A percentile compares a stretch with the other conserved stretches of the same genome.
Evolutionary conservation across 2,888 invertebrate genomes (phyloP).

Genomic region (Caenorhabditis angaria): DNA sequence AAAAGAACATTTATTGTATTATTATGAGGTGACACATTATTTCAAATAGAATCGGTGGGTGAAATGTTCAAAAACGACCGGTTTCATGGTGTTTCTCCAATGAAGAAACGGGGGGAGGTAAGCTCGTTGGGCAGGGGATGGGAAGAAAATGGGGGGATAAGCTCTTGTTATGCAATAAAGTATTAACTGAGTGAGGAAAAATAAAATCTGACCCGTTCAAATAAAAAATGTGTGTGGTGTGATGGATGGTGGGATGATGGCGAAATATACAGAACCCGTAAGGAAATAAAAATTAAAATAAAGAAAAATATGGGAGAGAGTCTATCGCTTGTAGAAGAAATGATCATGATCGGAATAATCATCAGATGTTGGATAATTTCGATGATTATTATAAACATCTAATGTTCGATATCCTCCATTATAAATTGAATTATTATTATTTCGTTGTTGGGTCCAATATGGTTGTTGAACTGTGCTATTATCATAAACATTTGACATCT

Average conservation of each 20-base stretch:
- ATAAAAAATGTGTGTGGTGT: conserved; percentile 12
- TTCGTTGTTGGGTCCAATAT: conserved; percentile 38
- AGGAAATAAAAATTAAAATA: conserved; percentile 7
- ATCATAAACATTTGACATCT: conserved; percentile 50
- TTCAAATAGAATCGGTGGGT: conserved; percentile 4
- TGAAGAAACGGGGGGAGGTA: neutral
- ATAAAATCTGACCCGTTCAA: conserved; percentile 29
- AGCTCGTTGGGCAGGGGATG: neutral
- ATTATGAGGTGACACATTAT: conserved; percentile 4
- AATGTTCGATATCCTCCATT: conserved; percentile 48
- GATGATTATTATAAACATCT: conserved; percentile 42
- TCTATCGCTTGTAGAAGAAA: conserved; percentile 33
- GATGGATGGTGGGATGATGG: conserved; percentile 8
- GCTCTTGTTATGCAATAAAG: conserved; percentile 12
- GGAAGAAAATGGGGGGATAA: conserved; percentile 8
- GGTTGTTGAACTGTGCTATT: conserved; percentile 42
- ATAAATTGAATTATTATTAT: conserved; percentile 45
- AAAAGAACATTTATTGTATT: conserved; percentile 1
- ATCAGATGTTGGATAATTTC: conserved; percentile 42
- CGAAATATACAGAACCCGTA: conserved; percentile 14
- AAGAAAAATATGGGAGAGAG: conserved; percentile 16
- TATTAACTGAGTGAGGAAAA: conserved; percentile 19
- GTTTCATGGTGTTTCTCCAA: conserved; percentile 1
- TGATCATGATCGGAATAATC: conserved; percentile 44
- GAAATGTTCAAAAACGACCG: neutral